Percentiles rank a stretch among this genome's conserved stretches.
Evolutionary conservation across 2,797 vertebrate genomes (phyloP).

Genomic region (Graptemys geographica): DNA sequence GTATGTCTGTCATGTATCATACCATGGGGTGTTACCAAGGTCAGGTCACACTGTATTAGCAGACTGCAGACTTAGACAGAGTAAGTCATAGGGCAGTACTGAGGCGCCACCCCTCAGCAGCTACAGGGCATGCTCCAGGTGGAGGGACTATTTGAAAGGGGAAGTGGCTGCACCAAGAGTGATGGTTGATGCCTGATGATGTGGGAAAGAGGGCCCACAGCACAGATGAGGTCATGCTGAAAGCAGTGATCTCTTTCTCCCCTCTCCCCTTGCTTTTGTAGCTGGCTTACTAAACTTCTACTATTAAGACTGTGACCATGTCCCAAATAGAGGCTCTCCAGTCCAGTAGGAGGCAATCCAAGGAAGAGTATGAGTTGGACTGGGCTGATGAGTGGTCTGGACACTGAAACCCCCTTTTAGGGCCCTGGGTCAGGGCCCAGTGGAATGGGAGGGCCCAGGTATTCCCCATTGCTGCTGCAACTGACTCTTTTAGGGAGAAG

Average conservation of each 20-base stretch:
- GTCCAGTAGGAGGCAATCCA: not conserved
- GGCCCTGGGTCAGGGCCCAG: not conserved
- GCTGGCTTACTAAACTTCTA: not conserved
- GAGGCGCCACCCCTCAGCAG: not conserved
- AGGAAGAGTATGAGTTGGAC: not conserved
- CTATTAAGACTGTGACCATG: not conserved
- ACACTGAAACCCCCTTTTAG: not conserved
- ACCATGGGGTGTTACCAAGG: not conserved
- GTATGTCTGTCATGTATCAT: not conserved
- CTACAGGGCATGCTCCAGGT: not conserved
- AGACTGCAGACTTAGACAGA: not conserved
- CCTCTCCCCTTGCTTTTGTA: not conserved
- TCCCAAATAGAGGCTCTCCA: not conserved
- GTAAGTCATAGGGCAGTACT: not conserved
- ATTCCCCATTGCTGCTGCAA: not conserved
- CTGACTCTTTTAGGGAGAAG: not conserved
- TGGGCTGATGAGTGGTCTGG: not conserved
- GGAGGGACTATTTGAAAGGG: not conserved
- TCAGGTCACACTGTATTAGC: not conserved
- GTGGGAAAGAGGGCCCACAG: not conserved
- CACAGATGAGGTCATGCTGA: not conserved
- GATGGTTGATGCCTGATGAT: not conserved
- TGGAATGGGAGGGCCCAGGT: not conserved
- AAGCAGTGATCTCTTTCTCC: not conserved
- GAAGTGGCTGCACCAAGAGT: not conserved